phyloP scores from a whole-genome alignment of 2,113 vertebrate genomes.

The Poeciliopsis turrubarensis region DNA sequence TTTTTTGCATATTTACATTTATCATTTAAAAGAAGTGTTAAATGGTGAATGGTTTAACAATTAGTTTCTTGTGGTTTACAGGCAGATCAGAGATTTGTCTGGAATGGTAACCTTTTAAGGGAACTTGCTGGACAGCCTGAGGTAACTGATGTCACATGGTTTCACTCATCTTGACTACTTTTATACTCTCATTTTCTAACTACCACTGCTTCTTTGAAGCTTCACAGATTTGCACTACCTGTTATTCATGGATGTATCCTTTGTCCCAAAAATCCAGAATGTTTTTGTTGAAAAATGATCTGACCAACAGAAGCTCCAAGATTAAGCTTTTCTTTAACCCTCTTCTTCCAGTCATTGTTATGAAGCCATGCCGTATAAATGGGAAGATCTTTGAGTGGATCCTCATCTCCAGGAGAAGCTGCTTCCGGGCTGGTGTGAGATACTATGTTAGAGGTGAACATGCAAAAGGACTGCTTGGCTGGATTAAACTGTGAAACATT shows the following conservation, averaged over 20 bases:
- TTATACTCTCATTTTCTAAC: background rate
- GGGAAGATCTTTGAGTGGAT: slow-evolving; percentile 98
- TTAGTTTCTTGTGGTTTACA: slow-evolving; percentile 35
- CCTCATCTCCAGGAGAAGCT: slow-evolving; percentile 96
- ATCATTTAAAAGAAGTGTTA: no score
- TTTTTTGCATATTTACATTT: background rate
- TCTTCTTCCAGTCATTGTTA: slow-evolving; percentile 84
- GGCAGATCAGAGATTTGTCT: slow-evolving; percentile 83
- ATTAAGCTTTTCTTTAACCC: slow-evolving; percentile 56
- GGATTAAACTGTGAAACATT: background rate
- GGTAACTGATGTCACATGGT: slow-evolving; percentile 50
- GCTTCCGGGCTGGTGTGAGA: slow-evolving; percentile 94
- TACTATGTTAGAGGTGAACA: slow-evolving; percentile 95
- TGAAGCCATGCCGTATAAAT: slow-evolving; percentile 94
- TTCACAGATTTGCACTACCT: slow-evolving; percentile 79
- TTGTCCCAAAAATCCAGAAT: background rate
- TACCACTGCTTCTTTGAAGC: slow-evolving; percentile 51
- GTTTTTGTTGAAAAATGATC: background rate
- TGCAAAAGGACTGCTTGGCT: background rate
- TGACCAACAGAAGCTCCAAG: background rate
- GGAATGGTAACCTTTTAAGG: slow-evolving; percentile 80
- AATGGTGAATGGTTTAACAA: background rate
- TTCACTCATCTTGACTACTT: background rate
- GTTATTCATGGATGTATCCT: slow-evolving; percentile 84
- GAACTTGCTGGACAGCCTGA: slow-evolving; percentile 79